Percentiles rank a stretch among this genome's conserved stretches.
Conservation (phyloP, 2,797 vertebrate genomes). For the Phrynocephalus guinanensis region DNA sequence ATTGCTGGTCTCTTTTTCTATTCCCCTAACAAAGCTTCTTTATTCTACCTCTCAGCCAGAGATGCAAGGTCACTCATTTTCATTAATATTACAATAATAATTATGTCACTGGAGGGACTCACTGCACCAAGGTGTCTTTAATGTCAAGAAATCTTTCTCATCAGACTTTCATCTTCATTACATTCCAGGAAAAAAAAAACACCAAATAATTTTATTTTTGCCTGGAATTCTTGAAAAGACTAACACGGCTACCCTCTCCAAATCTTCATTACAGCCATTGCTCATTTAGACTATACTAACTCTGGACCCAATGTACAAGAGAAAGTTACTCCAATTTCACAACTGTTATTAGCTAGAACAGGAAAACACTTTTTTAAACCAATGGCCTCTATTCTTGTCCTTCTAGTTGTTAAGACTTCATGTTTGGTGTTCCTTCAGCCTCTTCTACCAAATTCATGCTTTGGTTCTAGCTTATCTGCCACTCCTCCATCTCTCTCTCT, state of each 20-base stretch:
- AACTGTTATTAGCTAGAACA: neutral
- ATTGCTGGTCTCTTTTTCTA: neutral
- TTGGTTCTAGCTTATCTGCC: neutral
- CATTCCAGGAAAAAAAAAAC: too few relatives aligned
- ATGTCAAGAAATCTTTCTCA: slow-evolving; percentile 30
- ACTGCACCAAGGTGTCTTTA: slow-evolving; percentile 37
- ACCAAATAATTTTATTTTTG: too few relatives aligned
- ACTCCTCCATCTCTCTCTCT: too few relatives aligned
- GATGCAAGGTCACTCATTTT: slow-evolving; percentile 59
- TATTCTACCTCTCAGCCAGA: slow-evolving; percentile 53
- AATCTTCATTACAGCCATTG: neutral
- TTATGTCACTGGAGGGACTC: slow-evolving; percentile 58
- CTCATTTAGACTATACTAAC: neutral
- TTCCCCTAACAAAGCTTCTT: slow-evolving; percentile 44
- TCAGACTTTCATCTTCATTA: neutral
- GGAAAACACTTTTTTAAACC: neutral
- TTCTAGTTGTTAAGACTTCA: neutral
- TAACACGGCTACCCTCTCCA: too few relatives aligned
- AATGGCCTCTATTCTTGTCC: neutral
- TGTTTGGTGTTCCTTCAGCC: neutral
- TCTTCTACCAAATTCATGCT: neutral
- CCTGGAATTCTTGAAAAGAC: too few relatives aligned
- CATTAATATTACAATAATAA: slow-evolving; percentile 65
- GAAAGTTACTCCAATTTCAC: neutral
- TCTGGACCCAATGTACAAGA: neutral